Evolutionary conservation across 2,888 invertebrate genomes (phyloP).

Genomic region (Meandrusa payeni): DNA sequence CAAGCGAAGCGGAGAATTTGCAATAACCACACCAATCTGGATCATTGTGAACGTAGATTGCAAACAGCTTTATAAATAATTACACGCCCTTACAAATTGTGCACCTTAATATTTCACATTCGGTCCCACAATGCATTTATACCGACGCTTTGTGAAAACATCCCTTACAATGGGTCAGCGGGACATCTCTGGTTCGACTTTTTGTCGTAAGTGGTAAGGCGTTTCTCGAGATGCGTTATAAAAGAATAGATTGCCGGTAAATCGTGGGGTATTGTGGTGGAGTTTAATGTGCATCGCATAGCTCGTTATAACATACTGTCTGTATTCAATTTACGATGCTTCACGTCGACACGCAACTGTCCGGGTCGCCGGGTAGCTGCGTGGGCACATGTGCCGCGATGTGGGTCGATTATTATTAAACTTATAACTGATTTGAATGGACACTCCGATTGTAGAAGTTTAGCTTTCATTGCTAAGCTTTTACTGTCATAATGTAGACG

Average conservation of each 20-base stretch:
- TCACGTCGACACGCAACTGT: conserved; percentile 69
- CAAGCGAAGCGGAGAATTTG: conserved; percentile 71
- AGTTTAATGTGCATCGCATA: conserved; percentile 67
- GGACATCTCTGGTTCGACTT: conserved; percentile 71
- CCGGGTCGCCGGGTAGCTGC: conserved; percentile 51
- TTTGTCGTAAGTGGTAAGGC: conserved; percentile 75
- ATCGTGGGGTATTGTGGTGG: conserved; percentile 71
- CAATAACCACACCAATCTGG: conserved; percentile 53
- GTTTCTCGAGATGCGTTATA: conserved; percentile 66
- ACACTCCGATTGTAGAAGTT: background rate
- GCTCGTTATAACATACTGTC: conserved; percentile 55
- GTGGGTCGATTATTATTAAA: conserved; percentile 62
- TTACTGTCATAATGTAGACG: too few relatives aligned
- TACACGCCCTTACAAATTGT: conserved; percentile 61
- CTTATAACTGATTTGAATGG: conserved; percentile 32
- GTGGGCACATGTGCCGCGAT: conserved; percentile 60
- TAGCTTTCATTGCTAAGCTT: too few relatives aligned
- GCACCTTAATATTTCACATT: conserved; percentile 69
- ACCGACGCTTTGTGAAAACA: conserved; percentile 62
- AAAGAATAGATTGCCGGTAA: conserved; percentile 79
- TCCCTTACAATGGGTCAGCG: conserved; percentile 70
- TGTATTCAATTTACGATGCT: conserved; percentile 67
- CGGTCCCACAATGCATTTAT: conserved; percentile 71
- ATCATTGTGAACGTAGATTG: conserved; percentile 68
- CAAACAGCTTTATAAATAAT: conserved; percentile 73